A percentile compares a stretch with the other conserved stretches of the same genome.
phyloP scores from a whole-genome alignment of 2,113 vertebrate genomes.

The Corythornis vintsioides region DNA sequence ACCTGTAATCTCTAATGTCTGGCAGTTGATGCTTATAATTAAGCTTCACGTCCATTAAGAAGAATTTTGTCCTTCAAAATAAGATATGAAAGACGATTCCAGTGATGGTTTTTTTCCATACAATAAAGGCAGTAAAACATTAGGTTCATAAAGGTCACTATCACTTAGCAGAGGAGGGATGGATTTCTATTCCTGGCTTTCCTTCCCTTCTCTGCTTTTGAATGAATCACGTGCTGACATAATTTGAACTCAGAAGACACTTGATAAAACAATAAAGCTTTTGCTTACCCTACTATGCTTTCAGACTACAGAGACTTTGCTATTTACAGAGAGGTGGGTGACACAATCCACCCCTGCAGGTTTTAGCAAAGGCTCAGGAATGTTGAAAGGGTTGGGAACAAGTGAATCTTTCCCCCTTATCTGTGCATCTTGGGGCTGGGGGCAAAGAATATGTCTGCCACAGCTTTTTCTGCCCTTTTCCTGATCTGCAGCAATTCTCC shows the following conservation, averaged over 20 bases:
- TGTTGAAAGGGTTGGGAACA: neutral
- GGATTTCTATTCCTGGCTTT: conserved; percentile 15
- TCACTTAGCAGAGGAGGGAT: neutral
- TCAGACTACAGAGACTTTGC: neutral
- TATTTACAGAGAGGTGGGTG: neutral
- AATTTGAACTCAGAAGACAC: neutral
- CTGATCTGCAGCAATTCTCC: neutral
- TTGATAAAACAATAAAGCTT: neutral
- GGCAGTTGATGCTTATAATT: neutral
- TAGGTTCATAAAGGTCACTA: neutral
- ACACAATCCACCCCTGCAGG: neutral
- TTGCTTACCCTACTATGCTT: neutral
- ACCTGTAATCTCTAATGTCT: neutral
- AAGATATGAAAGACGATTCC: neutral
- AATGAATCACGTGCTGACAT: neutral
- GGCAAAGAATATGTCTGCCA: neutral
- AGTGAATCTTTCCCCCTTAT: neutral
- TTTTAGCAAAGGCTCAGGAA: neutral
- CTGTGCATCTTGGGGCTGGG: neutral
- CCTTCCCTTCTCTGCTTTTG: neutral
- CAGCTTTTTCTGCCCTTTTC: neutral
- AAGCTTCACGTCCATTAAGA: neutral
- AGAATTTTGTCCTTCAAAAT: neutral
- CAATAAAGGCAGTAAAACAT: neutral
- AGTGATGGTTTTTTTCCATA: neutral